These are phyloP conservation scores for Halcyon smyrnensis DNA, from an alignment of 2,797 vertebrate species.

Conservation along the genomic window DNA sequence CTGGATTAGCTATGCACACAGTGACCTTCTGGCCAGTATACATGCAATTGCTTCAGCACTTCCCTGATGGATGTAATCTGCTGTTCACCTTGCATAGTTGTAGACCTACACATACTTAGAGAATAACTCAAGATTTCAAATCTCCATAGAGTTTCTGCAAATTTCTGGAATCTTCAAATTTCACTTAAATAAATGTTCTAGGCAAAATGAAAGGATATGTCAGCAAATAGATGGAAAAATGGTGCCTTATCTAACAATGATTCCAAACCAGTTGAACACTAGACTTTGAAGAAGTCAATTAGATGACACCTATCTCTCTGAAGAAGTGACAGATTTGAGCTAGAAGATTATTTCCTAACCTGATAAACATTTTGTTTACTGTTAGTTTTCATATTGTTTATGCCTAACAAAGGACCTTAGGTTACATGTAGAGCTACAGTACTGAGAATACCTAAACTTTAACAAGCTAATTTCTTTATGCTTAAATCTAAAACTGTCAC, in stretches of 20 bases:
- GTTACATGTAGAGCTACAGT: not conserved
- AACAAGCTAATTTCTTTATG: not conserved
- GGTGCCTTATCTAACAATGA: not conserved
- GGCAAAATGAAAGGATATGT: not conserved
- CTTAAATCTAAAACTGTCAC: not conserved
- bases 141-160: not conserved
- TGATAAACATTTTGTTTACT: not conserved
- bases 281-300: not conserved
- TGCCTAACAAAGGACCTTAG: not conserved
- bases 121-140: not conserved
- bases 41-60: not conserved
- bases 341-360: not conserved
- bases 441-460: not conserved
- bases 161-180: not conserved
- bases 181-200: not conserved
- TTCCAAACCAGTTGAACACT: not conserved
- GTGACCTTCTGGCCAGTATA: not conserved
- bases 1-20: not conserved
- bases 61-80: not conserved
- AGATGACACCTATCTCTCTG: not conserved
- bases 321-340: not conserved
- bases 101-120: not conserved
- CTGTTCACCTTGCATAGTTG: rapidly evolving
- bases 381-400: not conserved
- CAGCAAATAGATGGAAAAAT: not conserved